phyloP scores from a whole-genome alignment of 2,113 vertebrate species.

The Oreochromis aureus region DNA sequence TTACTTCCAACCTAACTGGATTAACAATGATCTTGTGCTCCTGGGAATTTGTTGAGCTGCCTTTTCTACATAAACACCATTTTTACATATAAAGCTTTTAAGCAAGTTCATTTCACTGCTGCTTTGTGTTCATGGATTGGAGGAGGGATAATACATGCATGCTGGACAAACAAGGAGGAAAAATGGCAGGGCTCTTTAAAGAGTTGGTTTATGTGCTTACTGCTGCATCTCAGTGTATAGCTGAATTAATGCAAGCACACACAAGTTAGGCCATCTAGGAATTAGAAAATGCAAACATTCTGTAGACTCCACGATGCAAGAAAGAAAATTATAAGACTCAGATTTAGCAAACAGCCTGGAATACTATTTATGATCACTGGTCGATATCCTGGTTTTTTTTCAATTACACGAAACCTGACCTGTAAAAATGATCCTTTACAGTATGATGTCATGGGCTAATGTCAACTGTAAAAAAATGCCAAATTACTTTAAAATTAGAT shows the following conservation, averaged over 20 bases:
- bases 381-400: no score
- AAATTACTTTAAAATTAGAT: background rate
- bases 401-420: background rate
- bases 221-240: slow-evolving; percentile 21
- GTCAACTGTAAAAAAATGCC: background rate
- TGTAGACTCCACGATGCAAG: background rate
- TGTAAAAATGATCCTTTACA: background rate
- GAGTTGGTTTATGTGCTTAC: slow-evolving; percentile 38
- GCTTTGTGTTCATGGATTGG: slow-evolving; percentile 16
- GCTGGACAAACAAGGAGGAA: slow-evolving; percentile 14
- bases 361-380: background rate
- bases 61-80: slow-evolving; percentile 46
- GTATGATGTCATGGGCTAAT: background rate
- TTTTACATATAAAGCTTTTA: slow-evolving; percentile 48
- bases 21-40: slow-evolving; percentile 66
- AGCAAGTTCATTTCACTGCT: slow-evolving; percentile 39
- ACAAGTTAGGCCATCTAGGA: background rate
- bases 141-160: slow-evolving; percentile 11
- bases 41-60: slow-evolving; percentile 46
- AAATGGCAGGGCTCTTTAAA: slow-evolving; percentile 17
- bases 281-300: slow-evolving; percentile 7
- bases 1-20: slow-evolving; percentile 61
- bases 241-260: slow-evolving; percentile 22
- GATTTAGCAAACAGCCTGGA: slow-evolving; percentile 1
- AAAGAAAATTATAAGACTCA: background rate